Base-by-base conservation (phyloP, 2,888 invertebrate species). In the Mythimna lalbum region DNA sequence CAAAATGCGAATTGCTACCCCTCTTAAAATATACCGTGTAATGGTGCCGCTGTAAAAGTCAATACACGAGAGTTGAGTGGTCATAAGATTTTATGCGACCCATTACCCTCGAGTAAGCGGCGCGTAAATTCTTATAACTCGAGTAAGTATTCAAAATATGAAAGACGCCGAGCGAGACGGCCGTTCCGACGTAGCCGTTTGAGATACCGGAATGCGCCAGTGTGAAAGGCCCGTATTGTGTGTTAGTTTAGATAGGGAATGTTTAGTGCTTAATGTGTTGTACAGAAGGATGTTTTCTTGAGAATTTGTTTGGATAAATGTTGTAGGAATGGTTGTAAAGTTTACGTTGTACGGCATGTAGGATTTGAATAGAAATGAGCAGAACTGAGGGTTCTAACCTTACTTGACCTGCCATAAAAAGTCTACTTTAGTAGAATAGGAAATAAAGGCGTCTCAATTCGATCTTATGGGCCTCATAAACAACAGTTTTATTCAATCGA, bases 41-140 rank as follows among this genome's bases (percentile, higher is more conserved):
- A 86, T 81, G 85, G 88, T 86, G 81, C 79, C 86, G 73, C 88
- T 85, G 90, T 92, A 92, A 94, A 93, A 93, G 92, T 95, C 95
- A 93, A 95, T 94, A 94, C 94, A 92, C 92, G 93, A 93, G 91
- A 91, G 88, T 89, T 82, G 93, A 95, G 95, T 95, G 94, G 93
- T 91, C 92, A 92, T 95, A 93, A 95, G 90, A 94, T 96, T 96
- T 96, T 96, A 96, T 93, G 93, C 86, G 88, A 79, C 77, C 92
- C 95, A 94, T 96, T 95, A 95, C 93, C 90, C 89, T 77, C 82
- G 91, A 90, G 90, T 93, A 94, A 95, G 93, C 93, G 95, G 90
- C 88, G 90, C 95, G 95, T 96, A 96, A 95, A 95, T 95, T 96
- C 95, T 95, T 95, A 95, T 95, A 96, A 95, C 95, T 92, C 91